Conservation (phyloP, 2,888 invertebrate genomes). For the Perdita meconis region DNA sequence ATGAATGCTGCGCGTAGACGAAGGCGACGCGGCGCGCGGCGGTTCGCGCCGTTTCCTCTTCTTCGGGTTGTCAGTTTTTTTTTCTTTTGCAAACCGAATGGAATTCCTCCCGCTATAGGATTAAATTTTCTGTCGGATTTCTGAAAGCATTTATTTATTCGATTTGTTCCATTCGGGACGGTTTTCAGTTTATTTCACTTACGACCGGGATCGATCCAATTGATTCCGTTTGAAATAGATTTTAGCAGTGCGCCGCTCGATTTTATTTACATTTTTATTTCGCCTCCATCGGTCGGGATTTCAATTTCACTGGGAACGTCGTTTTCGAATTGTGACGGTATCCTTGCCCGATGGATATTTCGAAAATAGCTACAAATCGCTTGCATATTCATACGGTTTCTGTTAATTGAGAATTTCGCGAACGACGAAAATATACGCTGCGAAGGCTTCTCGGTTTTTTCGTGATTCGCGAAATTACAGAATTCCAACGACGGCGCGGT, state of each 20-base stretch:
- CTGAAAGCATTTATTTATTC: constrained; percentile 28
- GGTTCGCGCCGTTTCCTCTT: not conserved
- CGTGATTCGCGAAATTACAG: not conserved
- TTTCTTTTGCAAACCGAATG: constrained; percentile 6
- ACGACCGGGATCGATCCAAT: constrained; percentile 35
- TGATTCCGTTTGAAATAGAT: constrained; percentile 46
- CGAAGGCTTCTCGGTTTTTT: not conserved
- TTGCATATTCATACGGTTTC: constrained; percentile 7
- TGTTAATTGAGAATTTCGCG: constrained; percentile 20
- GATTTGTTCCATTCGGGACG: constrained; percentile 4
- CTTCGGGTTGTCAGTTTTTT: not conserved
- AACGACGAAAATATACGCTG: not conserved
- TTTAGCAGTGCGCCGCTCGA: constrained; percentile 28
- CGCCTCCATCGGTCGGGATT: constrained; percentile 15
- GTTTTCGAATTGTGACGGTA: constrained; percentile 39
- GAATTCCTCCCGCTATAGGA: not conserved
- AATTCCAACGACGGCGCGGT: too few species aligned
- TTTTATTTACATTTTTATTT: constrained; percentile 54
- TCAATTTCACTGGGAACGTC: constrained; percentile 41
- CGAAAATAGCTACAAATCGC: constrained; percentile 23
- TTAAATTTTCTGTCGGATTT: constrained; percentile 19
- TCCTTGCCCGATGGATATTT: constrained; percentile 37
- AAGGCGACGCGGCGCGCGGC: too few species aligned
- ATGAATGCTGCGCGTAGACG: not conserved
- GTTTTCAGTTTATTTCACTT: constrained; percentile 47